These are phyloP conservation scores for Apis dorsata DNA, from an alignment of 1,140 invertebrate species.

Conservation along the genomic window DNA sequence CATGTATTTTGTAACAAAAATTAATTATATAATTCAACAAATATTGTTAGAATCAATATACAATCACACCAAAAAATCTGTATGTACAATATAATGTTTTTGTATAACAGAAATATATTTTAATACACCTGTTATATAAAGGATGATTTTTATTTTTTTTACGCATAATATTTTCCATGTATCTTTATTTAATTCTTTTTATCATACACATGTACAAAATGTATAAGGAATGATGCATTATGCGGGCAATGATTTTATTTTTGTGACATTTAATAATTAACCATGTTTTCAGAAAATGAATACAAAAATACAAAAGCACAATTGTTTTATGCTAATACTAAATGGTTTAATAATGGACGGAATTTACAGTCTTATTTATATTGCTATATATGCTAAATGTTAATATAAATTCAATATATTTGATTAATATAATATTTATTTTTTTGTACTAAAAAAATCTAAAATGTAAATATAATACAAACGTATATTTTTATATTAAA, in stretches of 20 bases:
- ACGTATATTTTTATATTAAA: slow-evolving; percentile 25
- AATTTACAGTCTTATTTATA: slow-evolving; percentile 56
- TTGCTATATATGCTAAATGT: background rate
- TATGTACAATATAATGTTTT: slow-evolving; percentile 26
- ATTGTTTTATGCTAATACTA: slow-evolving; percentile 45
- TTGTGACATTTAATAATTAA: background rate
- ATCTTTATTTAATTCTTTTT: slow-evolving; percentile 30
- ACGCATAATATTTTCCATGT: slow-evolving; percentile 11
- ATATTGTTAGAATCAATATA: slow-evolving; percentile 10
- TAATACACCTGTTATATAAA: slow-evolving; percentile 38
- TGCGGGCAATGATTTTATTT: slow-evolving; percentile 20
- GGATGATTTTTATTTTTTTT: slow-evolving; percentile 20
- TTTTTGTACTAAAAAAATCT: slow-evolving; percentile 55
- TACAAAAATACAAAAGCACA: slow-evolving; percentile 55
- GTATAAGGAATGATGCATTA: slow-evolving; percentile 24
- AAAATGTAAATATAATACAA: slow-evolving; percentile 43
- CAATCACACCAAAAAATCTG: slow-evolving; percentile 30
- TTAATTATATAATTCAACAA: background rate
- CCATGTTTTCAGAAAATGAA: slow-evolving; percentile 21
- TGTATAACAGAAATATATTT: slow-evolving; percentile 39
- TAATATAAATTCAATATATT: slow-evolving; percentile 19
- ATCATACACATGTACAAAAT: slow-evolving; percentile 21
- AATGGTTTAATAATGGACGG: slow-evolving; percentile 54
- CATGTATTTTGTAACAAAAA: slow-evolving; percentile 11
- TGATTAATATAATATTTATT: slow-evolving; percentile 4